Evolutionary conservation across 2,888 invertebrate genomes (phyloP).

Genomic region (Neoaliturus tenellus): DNA sequence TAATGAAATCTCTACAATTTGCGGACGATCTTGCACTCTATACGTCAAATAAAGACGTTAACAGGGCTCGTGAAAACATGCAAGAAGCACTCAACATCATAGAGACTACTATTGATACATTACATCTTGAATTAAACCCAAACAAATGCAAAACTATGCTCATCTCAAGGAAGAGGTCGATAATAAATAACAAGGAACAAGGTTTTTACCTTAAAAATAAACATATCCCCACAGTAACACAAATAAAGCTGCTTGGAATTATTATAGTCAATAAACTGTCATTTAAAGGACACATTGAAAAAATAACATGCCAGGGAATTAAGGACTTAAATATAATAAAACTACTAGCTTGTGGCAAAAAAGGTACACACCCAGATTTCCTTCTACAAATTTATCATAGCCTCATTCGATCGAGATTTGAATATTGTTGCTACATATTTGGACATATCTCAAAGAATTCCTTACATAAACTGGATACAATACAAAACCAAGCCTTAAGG

Average conservation of each 20-base stretch:
- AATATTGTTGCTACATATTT: neutral
- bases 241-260: neutral
- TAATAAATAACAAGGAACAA: neutral
- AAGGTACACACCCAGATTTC: neutral
- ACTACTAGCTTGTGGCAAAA: neutral
- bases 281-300: neutral
- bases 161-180: neutral
- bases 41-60: neutral
- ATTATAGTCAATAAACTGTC: neutral
- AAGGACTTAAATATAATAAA: neutral
- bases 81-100: neutral
- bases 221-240: neutral
- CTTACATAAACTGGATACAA: too few species aligned
- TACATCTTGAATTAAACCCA: neutral
- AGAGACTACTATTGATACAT: neutral
- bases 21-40: neutral
- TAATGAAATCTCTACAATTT: neutral
- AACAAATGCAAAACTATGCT: neutral
- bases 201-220: neutral
- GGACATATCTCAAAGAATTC: neutral
- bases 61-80: neutral
- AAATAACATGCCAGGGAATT: neutral
- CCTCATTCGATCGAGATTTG: neutral
- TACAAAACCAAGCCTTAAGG: neutral
- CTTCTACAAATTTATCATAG: neutral